phyloP scores from a whole-genome alignment of 2,797 vertebrate species.

The Stomatorhinus walkeri region DNA sequence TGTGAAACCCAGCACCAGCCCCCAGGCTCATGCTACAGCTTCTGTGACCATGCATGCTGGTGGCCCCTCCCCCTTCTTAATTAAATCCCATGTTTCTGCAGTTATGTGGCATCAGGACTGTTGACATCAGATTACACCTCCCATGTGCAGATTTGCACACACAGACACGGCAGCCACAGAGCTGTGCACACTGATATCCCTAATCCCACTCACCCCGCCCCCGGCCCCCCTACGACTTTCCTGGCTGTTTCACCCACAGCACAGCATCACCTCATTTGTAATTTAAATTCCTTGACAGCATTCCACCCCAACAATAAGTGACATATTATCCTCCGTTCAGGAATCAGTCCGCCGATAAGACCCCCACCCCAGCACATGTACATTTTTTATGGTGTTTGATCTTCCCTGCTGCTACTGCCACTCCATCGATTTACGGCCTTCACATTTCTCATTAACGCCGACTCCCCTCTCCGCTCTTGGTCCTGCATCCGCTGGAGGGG shows the following conservation, averaged over 20 bases:
- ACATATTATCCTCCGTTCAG: conserved; percentile 50
- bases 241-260: conserved; percentile 8
- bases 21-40: background rate
- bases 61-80: background rate
- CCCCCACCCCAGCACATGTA: conserved; percentile 37
- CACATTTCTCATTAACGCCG: conserved; percentile 52
- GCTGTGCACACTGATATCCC: background rate
- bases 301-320: conserved; percentile 47
- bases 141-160: background rate
- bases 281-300: conserved; percentile 57
- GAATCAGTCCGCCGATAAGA: conserved; percentile 48
- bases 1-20: background rate
- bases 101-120: background rate
- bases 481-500: conserved; percentile 24
- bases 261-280: conserved; percentile 52
- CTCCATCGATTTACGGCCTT: conserved; percentile 51
- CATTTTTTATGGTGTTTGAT: conserved; percentile 52
- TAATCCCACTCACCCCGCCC: background rate
- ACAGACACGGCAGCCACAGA: background rate
- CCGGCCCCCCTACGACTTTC: background rate
- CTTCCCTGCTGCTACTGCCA: conserved; percentile 41
- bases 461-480: conserved; percentile 21
- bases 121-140: background rate
- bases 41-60: background rate
- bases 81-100: background rate